Evolutionary conservation across 2,888 invertebrate species (phyloP), one percentile per base, ranked within the genome.

Genomic region (Ganaspis brasiliensis): DNA sequence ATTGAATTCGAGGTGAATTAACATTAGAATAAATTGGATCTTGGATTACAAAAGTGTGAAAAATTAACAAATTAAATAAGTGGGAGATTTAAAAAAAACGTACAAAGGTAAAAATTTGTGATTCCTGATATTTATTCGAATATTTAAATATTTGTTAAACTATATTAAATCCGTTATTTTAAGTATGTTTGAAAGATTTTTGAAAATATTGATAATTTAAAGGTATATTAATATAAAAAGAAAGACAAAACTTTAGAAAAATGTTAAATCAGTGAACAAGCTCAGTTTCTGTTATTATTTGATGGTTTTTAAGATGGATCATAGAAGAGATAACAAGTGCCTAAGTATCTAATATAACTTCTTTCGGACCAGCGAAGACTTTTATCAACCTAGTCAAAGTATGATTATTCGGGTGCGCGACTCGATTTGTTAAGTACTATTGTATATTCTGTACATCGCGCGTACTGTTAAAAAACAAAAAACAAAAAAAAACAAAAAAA

Each of bases 341-440:
- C 91, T 91, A 91, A 89, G 89, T 91, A 91, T 88, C 88, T 88
- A 86, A 87, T 88, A 82, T 84, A 84, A 90, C 89, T 90, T 91
- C 89, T 89, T 90, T 90, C 87, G 90, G 90, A 91, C 91, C 91
- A 91, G 89, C 88, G 87, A 89, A 90, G 87, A 90, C 87, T 89
- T 89, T 89, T 90, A 89, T 89, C 88, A 87, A 88, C 87, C 85
- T 89, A 88, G 87, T 85, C 84, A 84, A 87, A 87, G 82, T 87
- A 87, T 84, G 81, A 86, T 85, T 85, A 85, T 83, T 84, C 67
- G 63, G 40, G 24, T 67, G 63, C 45, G 24, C 40, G 40, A 67
- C 63, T 67, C 40, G 63, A 67, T 67, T 67, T 16, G 67, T 67
- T 67, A 49, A 67, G 26, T 67, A 49, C 45, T 45, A 67, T 67